Percentiles rank a stretch among this genome's conserved stretches.
Conservation (phyloP, 2,888 invertebrate genomes). For the Eucera pruinosa region DNA sequence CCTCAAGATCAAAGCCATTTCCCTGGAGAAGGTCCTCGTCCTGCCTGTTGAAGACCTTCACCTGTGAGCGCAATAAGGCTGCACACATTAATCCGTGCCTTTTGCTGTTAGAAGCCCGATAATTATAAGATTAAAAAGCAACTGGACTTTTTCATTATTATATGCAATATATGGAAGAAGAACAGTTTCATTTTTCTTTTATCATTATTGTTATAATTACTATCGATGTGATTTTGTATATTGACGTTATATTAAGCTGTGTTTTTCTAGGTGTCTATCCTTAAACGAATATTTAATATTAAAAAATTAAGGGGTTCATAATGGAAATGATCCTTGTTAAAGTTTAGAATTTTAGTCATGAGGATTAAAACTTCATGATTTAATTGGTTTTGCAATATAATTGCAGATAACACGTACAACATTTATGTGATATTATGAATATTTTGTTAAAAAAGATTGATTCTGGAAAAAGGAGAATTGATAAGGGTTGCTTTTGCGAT, state of each 20-base stretch:
- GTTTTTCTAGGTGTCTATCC: not conserved
- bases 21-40: slow-evolving; percentile 69
- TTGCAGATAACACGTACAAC: too few species aligned
- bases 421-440: too few species aligned
- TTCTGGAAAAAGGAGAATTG: too few species aligned
- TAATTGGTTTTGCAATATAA: too few species aligned
- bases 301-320: not conserved
- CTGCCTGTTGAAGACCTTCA: slow-evolving; percentile 63
- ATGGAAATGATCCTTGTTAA: too few species aligned
- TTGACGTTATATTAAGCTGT: not conserved
- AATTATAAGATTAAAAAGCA: slow-evolving; percentile 30
- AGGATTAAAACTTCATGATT: too few species aligned
- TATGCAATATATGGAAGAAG: slow-evolving; percentile 1
- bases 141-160: slow-evolving; percentile 13
- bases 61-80: slow-evolving; percentile 54
- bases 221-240: not conserved
- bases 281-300: not conserved
- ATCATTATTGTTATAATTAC: slow-evolving; percentile 5
- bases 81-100: slow-evolving; percentile 41
- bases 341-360: too few species aligned
- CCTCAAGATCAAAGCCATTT: slow-evolving; percentile 78
- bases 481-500: too few species aligned
- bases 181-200: slow-evolving; percentile 3
- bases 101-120: slow-evolving; percentile 14
- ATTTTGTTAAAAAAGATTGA: too few species aligned